Evolutionary conservation across 1,140 invertebrate species (phyloP).

Genomic region (Meteorus sp.): DNA sequence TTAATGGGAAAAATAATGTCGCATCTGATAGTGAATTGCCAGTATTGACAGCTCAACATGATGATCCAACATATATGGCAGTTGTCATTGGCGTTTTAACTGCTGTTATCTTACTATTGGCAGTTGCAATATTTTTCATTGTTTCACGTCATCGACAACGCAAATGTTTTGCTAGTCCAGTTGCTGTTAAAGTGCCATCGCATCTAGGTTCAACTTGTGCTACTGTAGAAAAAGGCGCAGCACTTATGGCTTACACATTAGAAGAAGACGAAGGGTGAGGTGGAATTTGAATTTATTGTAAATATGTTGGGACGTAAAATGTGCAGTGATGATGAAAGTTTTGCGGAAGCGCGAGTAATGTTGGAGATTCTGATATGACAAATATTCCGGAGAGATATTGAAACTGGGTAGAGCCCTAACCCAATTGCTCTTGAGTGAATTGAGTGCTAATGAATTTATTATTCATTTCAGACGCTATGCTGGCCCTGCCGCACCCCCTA

Average conservation of each 20-base stretch:
- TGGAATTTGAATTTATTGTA: neutral
- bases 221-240: slow-evolving; percentile 58
- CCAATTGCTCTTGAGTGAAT: no score
- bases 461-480: neutral
- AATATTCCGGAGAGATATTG: no score
- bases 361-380: no score
- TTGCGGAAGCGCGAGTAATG: no score
- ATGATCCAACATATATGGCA: slow-evolving; percentile 77
- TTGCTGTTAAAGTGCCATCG: slow-evolving; percentile 66
- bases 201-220: slow-evolving; percentile 58
- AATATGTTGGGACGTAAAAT: no score
- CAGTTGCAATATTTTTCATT: slow-evolving; percentile 75
- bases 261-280: slow-evolving; percentile 56
- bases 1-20: slow-evolving; percentile 58
- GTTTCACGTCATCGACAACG: slow-evolving; percentile 75
- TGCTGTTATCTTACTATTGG: slow-evolving; percentile 74
- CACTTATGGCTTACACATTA: slow-evolving; percentile 55
- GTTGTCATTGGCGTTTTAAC: slow-evolving; percentile 80
- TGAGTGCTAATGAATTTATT: neutral
- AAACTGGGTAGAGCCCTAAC: no score
- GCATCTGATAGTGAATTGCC: slow-evolving; percentile 61
- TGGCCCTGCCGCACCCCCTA: slow-evolving; percentile 54
- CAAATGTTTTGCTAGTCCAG: slow-evolving; percentile 75
- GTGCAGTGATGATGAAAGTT: no score
- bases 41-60: slow-evolving; percentile 69